Evolutionary conservation across 2,113 vertebrate species (phyloP).

Genomic region (Hippocampus abdominalis): DNA sequence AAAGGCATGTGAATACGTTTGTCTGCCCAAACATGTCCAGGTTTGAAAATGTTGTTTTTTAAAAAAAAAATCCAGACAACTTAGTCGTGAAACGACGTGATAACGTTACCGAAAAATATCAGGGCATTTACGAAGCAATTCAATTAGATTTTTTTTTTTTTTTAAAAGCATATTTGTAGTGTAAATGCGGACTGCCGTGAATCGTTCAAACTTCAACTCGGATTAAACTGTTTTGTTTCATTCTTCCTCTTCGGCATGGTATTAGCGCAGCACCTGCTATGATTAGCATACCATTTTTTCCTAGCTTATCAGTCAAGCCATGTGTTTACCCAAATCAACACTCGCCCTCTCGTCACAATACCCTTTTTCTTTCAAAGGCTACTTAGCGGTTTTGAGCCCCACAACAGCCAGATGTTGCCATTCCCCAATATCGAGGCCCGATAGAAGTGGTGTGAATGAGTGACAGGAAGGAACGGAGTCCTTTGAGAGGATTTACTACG

Average conservation of each 20-base stretch:
- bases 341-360: background rate
- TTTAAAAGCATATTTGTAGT: too few species aligned
- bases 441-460: constrained; percentile 56
- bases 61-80: too few species aligned
- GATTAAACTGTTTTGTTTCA: too few species aligned
- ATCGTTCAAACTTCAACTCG: too few species aligned
- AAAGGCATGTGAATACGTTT: too few species aligned
- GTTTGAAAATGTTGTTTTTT: too few species aligned
- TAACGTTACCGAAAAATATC: too few species aligned
- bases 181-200: too few species aligned
- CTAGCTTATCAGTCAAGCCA: constrained; percentile 25
- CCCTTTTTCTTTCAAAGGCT: background rate
- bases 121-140: too few species aligned
- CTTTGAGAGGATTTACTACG: constrained; percentile 70
- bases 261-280: constrained; percentile 61
- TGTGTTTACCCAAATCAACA: constrained; percentile 6
- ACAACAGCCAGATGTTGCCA: background rate
- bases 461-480: constrained; percentile 59
- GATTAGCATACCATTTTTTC: constrained; percentile 25
- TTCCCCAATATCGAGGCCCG: constrained; percentile 15
- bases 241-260: constrained; percentile 36
- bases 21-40: too few species aligned
- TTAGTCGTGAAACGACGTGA: too few species aligned
- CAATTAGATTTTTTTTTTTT: too few species aligned
- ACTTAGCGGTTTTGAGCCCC: background rate